phyloP scores from a whole-genome alignment of 2,113 vertebrate genomes.

The Hippocampus barbouri region DNA sequence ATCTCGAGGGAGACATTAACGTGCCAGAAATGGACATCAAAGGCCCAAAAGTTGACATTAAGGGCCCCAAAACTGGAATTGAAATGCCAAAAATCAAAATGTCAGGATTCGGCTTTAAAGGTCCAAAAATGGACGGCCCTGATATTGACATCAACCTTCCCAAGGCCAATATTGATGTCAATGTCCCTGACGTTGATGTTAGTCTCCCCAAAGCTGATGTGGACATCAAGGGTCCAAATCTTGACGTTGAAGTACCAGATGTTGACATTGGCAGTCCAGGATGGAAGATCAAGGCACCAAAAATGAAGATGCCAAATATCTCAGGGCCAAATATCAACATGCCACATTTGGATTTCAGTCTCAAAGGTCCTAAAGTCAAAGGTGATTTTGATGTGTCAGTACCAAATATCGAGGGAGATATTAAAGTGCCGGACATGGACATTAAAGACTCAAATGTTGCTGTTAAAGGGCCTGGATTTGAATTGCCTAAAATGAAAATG shows the following conservation, averaged over 20 bases:
- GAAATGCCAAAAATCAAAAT: slow-evolving; percentile 55
- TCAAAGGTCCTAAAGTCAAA: slow-evolving; percentile 4
- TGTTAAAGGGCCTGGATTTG: slow-evolving; percentile 4
- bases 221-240: slow-evolving; percentile 33
- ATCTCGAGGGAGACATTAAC: slow-evolving; percentile 32
- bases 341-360: slow-evolving; percentile 5
- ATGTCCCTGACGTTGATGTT: slow-evolving; percentile 2
- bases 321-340: not conserved
- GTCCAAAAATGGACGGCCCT: slow-evolving; percentile 32
- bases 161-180: slow-evolving; percentile 3
- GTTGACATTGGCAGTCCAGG: slow-evolving; percentile 6
- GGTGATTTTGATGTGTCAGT: slow-evolving; percentile 11
- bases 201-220: not conserved
- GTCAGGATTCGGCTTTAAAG: slow-evolving; percentile 59
- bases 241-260: slow-evolving; percentile 4
- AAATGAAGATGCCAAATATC: slow-evolving; percentile 1
- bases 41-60: slow-evolving; percentile 12
- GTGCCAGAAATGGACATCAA: not conserved
- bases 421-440: not conserved
- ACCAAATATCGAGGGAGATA: slow-evolving; percentile 15
- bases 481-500: slow-evolving; percentile 43
- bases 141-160: slow-evolving; percentile 8
- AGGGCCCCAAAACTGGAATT: not conserved
- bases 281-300: slow-evolving; percentile 10
- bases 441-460: slow-evolving; percentile 9